phyloP scores from a whole-genome alignment of 2,797 vertebrate species.

The Chromis chromis region DNA sequence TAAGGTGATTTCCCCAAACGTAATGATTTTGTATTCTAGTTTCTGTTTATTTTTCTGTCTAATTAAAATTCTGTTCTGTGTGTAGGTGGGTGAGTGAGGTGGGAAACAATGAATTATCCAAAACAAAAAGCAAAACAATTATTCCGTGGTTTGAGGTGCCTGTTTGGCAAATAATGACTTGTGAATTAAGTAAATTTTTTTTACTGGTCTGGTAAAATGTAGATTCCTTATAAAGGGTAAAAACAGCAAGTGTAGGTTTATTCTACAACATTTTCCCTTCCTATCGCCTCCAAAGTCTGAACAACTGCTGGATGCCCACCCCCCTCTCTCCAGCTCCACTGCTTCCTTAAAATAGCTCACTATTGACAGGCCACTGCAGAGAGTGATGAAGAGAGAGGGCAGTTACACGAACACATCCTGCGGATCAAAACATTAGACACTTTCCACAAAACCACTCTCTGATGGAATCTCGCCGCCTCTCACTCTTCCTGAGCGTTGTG shows the following conservation, averaged over 20 bases:
- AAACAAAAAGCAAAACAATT: background rate
- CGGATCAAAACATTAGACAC: slow-evolving; percentile 54
- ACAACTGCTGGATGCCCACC: slow-evolving; percentile 26
- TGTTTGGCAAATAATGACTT: background rate
- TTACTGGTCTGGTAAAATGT: background rate
- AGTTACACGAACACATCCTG: slow-evolving; percentile 51
- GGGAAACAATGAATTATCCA: too few species aligned
- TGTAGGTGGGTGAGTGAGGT: too few species aligned
- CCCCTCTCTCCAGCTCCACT: slow-evolving; percentile 18
- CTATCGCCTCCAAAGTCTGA: slow-evolving; percentile 27
- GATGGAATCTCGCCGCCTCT: slow-evolving; percentile 33
- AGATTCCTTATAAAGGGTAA: slow-evolving; percentile 5
- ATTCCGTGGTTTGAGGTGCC: background rate
- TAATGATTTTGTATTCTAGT: background rate
- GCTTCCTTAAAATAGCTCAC: slow-evolving; percentile 71
- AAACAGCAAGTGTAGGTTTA: slow-evolving; percentile 25
- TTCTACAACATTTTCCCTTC: slow-evolving; percentile 13
- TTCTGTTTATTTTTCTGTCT: background rate
- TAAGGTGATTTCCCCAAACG: too few species aligned
- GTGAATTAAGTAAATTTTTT: too few species aligned
- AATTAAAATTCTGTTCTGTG: too few species aligned
- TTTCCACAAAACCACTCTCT: slow-evolving; percentile 39
- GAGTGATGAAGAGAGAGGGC: slow-evolving; percentile 51
- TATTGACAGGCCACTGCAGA: slow-evolving; percentile 69
- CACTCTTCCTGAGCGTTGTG: slow-evolving; percentile 40